phyloP scores from a whole-genome alignment of 1,140 invertebrate genomes.

The Caerostris darwini region DNA sequence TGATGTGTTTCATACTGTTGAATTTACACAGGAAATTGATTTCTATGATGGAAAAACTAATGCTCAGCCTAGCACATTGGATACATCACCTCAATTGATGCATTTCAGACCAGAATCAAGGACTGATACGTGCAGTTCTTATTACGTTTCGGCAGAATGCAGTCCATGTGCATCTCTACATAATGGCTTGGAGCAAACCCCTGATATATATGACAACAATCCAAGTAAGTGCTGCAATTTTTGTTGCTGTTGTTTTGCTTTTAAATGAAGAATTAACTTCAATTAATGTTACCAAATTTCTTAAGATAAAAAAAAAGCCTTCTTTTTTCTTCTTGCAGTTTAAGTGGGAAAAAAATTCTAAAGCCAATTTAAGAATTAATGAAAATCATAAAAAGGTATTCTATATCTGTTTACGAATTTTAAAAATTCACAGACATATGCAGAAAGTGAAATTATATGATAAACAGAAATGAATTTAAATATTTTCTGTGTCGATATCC shows the following conservation, averaged over 20 bases:
- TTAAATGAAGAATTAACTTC: too few relatives aligned
- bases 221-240: neutral
- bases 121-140: constrained; percentile 43
- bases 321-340: too few relatives aligned
- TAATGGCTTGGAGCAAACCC: neutral
- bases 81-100: neutral
- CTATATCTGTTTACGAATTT: too few relatives aligned
- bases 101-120: constrained; percentile 32
- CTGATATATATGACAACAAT: neutral
- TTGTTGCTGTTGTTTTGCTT: neutral
- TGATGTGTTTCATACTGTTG: neutral
- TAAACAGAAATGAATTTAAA: too few relatives aligned
- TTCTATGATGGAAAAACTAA: neutral
- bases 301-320: too few relatives aligned
- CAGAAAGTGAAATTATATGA: too few relatives aligned
- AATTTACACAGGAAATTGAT: neutral
- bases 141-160: constrained; percentile 50
- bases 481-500: too few relatives aligned
- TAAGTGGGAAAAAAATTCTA: too few relatives aligned
- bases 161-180: constrained; percentile 45
- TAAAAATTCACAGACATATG: too few relatives aligned
- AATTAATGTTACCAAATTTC: too few relatives aligned
- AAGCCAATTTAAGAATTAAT: too few relatives aligned
- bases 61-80: neutral
- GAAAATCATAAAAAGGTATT: too few relatives aligned